These are phyloP conservation scores for Dermatemys mawii DNA, from an alignment of 2,113 vertebrate genomes.

Conservation along the genomic window DNA sequence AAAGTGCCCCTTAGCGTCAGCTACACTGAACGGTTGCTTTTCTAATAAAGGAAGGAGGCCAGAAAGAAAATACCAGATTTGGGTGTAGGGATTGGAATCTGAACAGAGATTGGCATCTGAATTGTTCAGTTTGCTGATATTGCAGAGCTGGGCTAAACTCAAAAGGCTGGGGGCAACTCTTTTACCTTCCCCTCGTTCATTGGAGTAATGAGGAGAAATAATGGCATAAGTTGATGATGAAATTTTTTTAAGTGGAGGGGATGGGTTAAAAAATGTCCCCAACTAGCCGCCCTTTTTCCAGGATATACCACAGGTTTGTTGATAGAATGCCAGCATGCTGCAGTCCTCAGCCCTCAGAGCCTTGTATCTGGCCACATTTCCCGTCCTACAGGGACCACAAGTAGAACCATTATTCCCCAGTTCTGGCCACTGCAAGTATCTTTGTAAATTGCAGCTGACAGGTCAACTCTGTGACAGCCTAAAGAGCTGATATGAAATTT, in stretches of 20 bases:
- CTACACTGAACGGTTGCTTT: neutral
- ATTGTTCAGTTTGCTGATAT: neutral
- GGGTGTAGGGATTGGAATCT: neutral
- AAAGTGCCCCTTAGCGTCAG: neutral
- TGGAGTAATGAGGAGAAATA: neutral
- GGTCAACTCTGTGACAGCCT: neutral
- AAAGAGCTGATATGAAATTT: neutral
- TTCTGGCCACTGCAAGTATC: neutral
- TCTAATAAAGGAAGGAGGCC: fast-evolving
- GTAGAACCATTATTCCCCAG: neutral
- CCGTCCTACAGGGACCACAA: fast-evolving
- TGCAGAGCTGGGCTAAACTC: neutral
- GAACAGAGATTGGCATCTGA: neutral
- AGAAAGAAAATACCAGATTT: neutral
- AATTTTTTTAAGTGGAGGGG: neutral
- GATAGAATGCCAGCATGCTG: neutral
- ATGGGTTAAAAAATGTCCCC: neutral
- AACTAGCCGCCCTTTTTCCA: neutral
- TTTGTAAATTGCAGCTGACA: neutral
- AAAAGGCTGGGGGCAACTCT: neutral
- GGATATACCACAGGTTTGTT: neutral
- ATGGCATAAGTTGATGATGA: neutral
- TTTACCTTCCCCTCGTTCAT: neutral
- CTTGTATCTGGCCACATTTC: neutral
- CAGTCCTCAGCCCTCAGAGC: neutral